phyloP scores from a whole-genome alignment of 2,888 invertebrate genomes.

The Mesorhabditis sp. region DNA sequence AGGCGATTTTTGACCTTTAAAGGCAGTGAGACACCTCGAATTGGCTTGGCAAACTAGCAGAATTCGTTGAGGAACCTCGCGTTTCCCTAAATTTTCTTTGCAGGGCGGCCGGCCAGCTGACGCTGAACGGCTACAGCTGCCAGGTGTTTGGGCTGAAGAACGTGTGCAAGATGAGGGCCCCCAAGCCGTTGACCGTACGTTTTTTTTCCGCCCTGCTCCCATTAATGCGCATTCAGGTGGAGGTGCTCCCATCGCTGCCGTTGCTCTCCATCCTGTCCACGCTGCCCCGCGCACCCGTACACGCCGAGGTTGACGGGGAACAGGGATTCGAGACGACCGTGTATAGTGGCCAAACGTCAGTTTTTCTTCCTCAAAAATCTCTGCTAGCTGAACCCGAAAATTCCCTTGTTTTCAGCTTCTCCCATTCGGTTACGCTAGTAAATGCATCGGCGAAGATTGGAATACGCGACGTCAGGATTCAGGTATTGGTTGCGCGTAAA shows the following conservation, averaged over 20 bases:
- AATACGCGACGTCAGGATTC: not conserved
- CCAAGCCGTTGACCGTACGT: not conserved
- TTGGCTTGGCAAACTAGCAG: no score
- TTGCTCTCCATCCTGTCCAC: conserved; percentile 32
- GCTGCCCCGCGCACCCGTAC: conserved; percentile 47
- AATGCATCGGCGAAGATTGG: conserved; percentile 22
- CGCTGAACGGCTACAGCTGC: conserved; percentile 51
- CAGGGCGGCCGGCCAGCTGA: conserved; percentile 44
- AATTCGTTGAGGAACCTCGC: no score
- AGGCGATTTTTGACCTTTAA: no score
- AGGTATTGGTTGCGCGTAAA: not conserved
- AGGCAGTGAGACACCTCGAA: no score
- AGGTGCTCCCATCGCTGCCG: conserved; percentile 30
- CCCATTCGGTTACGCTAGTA: conserved; percentile 42
- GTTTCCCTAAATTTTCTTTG: no score
- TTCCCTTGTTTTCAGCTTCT: conserved; percentile 29
- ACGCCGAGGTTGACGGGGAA: conserved; percentile 40
- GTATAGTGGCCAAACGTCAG: conserved; percentile 52
- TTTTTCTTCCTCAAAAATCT: not conserved
- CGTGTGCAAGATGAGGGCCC: conserved; percentile 29
- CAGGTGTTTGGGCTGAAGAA: conserved; percentile 49
- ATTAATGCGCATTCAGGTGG: conserved; percentile 19
- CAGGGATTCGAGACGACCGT: conserved; percentile 48
- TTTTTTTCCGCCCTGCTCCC: not conserved
- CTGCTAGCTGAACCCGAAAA: no score